A percentile compares a stretch with the other conserved stretches of the same genome.
phyloP scores from a whole-genome alignment of 2,113 vertebrate species.

The Xyliphius kryptos region DNA sequence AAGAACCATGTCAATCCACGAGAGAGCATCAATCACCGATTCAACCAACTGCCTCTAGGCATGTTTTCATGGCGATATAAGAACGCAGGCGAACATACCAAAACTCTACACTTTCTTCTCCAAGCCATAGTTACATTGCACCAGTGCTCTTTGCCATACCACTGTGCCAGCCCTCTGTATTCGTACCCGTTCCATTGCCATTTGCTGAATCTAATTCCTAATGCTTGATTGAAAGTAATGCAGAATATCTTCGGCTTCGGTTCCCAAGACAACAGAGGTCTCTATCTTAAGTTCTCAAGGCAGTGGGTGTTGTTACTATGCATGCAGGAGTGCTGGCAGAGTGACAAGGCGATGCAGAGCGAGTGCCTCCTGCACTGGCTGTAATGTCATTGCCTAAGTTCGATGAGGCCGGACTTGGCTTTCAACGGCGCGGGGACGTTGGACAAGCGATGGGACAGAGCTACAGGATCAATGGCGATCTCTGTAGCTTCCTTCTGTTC shows the following conservation, averaged over 20 bases:
- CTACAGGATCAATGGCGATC: constrained; percentile 58
- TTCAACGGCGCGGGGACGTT: constrained; percentile 42
- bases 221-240: background rate
- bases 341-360: background rate
- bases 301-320: constrained; percentile 22
- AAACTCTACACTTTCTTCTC: no score
- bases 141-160: no score
- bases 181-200: no score
- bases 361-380: constrained; percentile 8
- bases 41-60: no score
- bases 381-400: constrained; percentile 48
- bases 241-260: constrained; percentile 14
- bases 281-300: constrained; percentile 7
- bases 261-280: constrained; percentile 42
- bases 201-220: constrained; percentile 5
- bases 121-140: no score
- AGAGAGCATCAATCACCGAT: no score
- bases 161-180: no score
- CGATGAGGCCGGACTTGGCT: constrained; percentile 52
- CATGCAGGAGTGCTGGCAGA: constrained; percentile 13
- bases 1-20: no score
- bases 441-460: constrained; percentile 45
- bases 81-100: no score
- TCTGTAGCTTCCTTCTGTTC: constrained; percentile 61
- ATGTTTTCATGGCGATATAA: no score